Conservation (phyloP, 2,888 invertebrate genomes). For the Athalia circularis region DNA sequence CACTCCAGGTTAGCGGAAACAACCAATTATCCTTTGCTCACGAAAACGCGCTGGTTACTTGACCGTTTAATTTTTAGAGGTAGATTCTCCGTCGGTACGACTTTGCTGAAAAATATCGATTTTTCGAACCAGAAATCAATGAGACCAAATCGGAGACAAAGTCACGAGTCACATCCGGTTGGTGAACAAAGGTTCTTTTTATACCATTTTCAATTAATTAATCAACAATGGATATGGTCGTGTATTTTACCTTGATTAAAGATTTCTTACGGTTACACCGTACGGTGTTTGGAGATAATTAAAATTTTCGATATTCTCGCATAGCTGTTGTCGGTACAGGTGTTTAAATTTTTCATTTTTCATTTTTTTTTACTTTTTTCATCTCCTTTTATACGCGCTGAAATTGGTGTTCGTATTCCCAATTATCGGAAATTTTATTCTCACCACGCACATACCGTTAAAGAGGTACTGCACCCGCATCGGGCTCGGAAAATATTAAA, state of each 20-base stretch:
- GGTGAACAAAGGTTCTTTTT: background rate
- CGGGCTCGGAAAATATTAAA: too few species aligned
- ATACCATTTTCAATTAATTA: conserved; percentile 9
- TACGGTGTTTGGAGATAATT: background rate
- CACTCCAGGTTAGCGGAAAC: conserved; percentile 32
- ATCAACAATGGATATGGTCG: conserved; percentile 12
- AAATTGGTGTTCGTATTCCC: conserved; percentile 1
- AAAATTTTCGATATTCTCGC: background rate
- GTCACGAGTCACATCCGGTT: background rate
- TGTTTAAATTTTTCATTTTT: background rate
- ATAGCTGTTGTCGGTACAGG: background rate
- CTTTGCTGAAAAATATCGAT: background rate
- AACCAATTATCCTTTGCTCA: conserved; percentile 32
- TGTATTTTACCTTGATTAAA: background rate
- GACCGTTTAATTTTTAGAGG: conserved; percentile 25
- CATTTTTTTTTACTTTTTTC: background rate
- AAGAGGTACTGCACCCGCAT: background rate
- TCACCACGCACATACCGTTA: background rate
- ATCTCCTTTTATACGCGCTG: background rate
- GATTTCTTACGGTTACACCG: background rate
- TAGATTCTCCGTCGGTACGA: background rate
- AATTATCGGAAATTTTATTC: conserved; percentile 26
- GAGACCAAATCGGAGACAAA: background rate
- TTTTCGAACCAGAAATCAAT: conserved; percentile 27
- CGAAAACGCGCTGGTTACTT: background rate